Conservation (phyloP, 2,888 invertebrate species). For the Drosophila prolongata region DNA sequence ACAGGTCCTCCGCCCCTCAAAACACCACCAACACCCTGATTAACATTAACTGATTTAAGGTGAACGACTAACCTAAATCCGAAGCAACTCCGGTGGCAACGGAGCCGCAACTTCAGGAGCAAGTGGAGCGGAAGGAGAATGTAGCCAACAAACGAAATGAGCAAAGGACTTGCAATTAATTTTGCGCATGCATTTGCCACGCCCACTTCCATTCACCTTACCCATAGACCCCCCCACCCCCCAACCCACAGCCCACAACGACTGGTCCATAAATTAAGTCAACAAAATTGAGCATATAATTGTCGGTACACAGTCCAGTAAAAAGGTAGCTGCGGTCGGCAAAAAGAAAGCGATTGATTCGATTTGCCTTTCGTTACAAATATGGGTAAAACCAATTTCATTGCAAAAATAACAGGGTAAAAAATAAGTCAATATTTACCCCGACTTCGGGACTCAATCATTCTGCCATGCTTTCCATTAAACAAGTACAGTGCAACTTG, state of each 20-base stretch:
- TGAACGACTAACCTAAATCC: conserved; percentile 59
- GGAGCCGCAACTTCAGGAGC: conserved; percentile 30
- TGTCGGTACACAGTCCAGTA: conserved; percentile 33
- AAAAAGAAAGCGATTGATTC: conserved; percentile 13
- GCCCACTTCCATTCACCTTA: neutral
- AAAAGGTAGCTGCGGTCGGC: conserved; percentile 3
- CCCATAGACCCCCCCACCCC: neutral
- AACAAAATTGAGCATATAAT: conserved; percentile 48
- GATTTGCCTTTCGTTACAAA: conserved; percentile 10
- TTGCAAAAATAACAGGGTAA: conserved; percentile 1
- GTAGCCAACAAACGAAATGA: conserved; percentile 38
- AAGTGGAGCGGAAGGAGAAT: conserved; percentile 69
- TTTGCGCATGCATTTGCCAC: conserved; percentile 26
- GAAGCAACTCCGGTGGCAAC: conserved; percentile 13
- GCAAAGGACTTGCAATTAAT: conserved; percentile 38
- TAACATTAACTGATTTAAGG: conserved; percentile 62
- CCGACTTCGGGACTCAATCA: conserved; percentile 10
- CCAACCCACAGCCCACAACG: neutral
- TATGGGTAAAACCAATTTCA: conserved; percentile 13
- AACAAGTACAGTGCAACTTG: neutral
- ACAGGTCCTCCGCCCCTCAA: conserved; percentile 17
- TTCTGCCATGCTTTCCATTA: conserved; percentile 1
- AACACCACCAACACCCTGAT: conserved; percentile 26
- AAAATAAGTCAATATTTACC: conserved; percentile 21
- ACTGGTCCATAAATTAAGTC: conserved; percentile 18